These are phyloP conservation scores for Timema podura DNA, from an alignment of 2,888 invertebrate genomes.

Conservation along the genomic window DNA sequence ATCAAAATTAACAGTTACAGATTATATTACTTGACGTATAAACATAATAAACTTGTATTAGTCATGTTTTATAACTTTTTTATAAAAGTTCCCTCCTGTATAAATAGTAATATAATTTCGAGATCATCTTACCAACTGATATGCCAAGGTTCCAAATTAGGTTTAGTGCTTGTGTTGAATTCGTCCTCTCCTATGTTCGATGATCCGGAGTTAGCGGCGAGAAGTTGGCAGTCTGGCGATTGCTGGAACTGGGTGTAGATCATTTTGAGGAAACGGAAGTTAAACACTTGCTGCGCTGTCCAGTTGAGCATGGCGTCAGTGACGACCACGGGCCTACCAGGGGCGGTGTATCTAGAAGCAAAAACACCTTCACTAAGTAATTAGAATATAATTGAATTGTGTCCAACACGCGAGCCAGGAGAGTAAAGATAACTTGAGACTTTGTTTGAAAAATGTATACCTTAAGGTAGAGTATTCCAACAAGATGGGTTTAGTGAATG, in stretches of 20 bases:
- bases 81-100: too few species aligned
- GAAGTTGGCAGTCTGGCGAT: constrained; percentile 22
- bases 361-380: neutral
- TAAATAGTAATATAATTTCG: too few species aligned
- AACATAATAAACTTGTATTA: too few species aligned
- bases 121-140: constrained; percentile 49
- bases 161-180: constrained; percentile 45
- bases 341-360: constrained; percentile 43
- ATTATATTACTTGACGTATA: too few species aligned
- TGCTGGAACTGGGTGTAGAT: constrained; percentile 38
- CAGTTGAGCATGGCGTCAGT: constrained; percentile 49
- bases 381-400: neutral
- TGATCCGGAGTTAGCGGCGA: constrained; percentile 42
- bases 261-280: constrained; percentile 48
- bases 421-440: too few species aligned
- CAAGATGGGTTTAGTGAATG: too few species aligned
- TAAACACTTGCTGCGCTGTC: constrained; percentile 47
- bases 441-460: neutral
- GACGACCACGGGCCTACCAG: constrained; percentile 49
- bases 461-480: too few species aligned
- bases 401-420: too few species aligned
- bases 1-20: too few species aligned
- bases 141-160: constrained; percentile 48
- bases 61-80: too few species aligned
- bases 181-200: constrained; percentile 47